Base-by-base conservation (phyloP, 2,888 invertebrate species). In the Germaria angustata region DNA sequence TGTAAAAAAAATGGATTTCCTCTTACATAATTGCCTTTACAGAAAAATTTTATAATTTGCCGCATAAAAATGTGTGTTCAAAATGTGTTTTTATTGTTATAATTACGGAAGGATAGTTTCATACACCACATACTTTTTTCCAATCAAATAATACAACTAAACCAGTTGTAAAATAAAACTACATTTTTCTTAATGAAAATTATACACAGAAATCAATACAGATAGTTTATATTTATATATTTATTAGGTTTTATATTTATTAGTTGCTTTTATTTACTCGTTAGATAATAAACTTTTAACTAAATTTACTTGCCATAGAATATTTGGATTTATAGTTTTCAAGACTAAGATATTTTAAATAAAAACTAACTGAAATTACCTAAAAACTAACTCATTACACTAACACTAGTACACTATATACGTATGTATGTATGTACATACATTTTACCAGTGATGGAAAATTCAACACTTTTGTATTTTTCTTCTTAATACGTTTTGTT, bases 81-180 rank as follows among this genome's bases (percentile, higher is more conserved):
- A 28, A 36, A 39, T 46, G 15, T 59, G n/a, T 24, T n/a, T 15
- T 55, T 49, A 36, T 66, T 34, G 32, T 46, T 39, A 55, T 17
- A 76, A 24, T 61, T 63, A 63, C 44, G 78, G 72, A 79, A 79
- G 78, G 46, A 79, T 79, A 79, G 78, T 72, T 79, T 76, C 36
- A n/a, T 5, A 41, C 17, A 24, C 28, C 57, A 66, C 55, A 66
- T 44, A 55, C 20, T 55, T 55, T 15, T 59, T n/a, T 20, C 13
- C 55, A 66, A 46, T 39, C 5, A 66, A 39, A 36, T 36, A 46
- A 34, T 34, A 22, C 20, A 57, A 44, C 46, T 34, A 53, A 53
- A 53, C 51, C 20, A 69, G 20, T 44, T 57, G 44, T 34, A 36
- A 24, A 17, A 34, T 17, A 11, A 36, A 32, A 55, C 28, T 17